Conservation (phyloP, 2,113 vertebrate species). For the Indicator indicator region DNA sequence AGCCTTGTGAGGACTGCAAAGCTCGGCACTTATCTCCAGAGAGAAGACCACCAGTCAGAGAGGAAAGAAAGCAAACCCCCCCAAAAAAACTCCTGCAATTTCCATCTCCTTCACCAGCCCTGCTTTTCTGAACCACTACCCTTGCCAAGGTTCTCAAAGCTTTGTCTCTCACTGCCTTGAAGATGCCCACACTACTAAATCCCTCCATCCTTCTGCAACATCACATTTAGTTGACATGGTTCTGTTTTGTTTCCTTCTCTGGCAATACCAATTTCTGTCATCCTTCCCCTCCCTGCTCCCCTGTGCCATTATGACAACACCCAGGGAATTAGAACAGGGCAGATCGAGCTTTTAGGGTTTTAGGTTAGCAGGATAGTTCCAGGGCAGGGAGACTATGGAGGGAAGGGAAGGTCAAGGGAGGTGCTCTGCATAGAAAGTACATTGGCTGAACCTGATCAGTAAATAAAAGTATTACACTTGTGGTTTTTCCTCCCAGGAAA, state of each 20-base stretch:
- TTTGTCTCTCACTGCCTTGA: neutral
- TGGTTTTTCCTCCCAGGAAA: neutral
- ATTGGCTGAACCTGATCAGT: neutral
- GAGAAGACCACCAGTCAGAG: neutral
- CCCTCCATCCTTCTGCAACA: neutral
- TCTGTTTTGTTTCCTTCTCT: neutral
- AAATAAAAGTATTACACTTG: neutral
- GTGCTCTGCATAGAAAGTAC: neutral
- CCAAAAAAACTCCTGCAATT: neutral
- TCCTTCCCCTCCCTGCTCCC: neutral
- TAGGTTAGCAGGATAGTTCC: neutral
- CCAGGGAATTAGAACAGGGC: neutral
- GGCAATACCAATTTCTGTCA: neutral
- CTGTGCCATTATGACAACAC: neutral
- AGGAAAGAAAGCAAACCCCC: neutral
- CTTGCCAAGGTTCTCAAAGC: neutral
- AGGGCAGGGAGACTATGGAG: fast-evolving
- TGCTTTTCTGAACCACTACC: neutral
- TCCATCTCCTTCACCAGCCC: neutral
- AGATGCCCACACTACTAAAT: neutral
- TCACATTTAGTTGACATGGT: fast-evolving
- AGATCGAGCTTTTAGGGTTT: neutral
- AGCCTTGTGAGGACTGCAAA: neutral
- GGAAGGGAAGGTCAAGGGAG: neutral
- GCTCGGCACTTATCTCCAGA: neutral